phyloP scores from a whole-genome alignment of 64 coral and sea anemone genomes.

The Actinia tenebrosa region DNA sequence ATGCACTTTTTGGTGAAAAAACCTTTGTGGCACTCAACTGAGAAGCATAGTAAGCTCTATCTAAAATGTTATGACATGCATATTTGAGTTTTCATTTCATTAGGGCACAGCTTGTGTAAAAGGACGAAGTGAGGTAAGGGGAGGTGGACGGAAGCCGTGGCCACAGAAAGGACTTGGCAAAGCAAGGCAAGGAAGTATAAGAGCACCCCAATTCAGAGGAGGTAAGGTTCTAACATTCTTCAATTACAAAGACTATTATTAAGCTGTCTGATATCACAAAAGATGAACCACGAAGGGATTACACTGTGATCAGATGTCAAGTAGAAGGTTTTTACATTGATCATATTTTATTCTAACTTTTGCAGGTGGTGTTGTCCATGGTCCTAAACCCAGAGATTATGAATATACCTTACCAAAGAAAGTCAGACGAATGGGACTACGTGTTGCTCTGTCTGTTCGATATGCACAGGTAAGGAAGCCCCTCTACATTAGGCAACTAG shows the following conservation, averaged over 20 bases:
- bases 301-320: no score
- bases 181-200: slow-evolving; percentile 95
- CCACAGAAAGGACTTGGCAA: slow-evolving; percentile 82
- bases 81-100: neutral
- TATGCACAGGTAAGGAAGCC: slow-evolving; percentile 67
- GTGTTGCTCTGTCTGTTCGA: slow-evolving; percentile 86
- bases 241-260: no score
- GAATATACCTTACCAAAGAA: slow-evolving; percentile 95
- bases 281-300: no score
- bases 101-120: slow-evolving; percentile 97
- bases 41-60: no score
- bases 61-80: neutral
- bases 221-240: slow-evolving; percentile 31
- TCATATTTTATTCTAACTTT: neutral
- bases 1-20: no score
- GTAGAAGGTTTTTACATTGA: no score
- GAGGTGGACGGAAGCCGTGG: slow-evolving; percentile 96
- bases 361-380: slow-evolving; percentile 91
- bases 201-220: slow-evolving; percentile 94
- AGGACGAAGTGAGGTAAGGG: slow-evolving; percentile 65
- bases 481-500: no score
- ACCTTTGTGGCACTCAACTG: no score
- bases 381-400: slow-evolving; percentile 88
- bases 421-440: slow-evolving; percentile 94
- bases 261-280: no score